phyloP scores from a whole-genome alignment of 2,797 vertebrate species.

The Diceros bicornis region DNA sequence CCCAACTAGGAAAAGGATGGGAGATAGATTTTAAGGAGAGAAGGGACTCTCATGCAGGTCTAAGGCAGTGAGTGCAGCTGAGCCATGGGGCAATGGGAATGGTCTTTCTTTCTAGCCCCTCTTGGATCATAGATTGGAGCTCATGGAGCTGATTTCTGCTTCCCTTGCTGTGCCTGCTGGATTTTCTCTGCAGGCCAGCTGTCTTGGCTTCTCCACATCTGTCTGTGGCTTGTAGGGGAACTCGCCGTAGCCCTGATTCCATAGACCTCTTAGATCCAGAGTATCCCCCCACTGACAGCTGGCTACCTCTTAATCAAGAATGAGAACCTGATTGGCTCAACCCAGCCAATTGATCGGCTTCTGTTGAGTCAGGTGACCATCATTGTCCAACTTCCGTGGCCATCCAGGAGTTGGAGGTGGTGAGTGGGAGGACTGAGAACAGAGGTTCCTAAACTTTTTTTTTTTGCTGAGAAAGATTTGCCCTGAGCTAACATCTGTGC shows the following conservation, averaged over 20 bases:
- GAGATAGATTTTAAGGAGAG: not conserved
- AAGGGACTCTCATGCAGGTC: not conserved
- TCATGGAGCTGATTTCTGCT: not conserved
- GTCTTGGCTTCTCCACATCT: not conserved
- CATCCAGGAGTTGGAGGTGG: not conserved
- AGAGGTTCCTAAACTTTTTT: not conserved
- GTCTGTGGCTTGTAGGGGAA: not conserved
- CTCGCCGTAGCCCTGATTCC: not conserved
- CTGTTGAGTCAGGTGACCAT: not conserved
- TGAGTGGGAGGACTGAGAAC: not conserved
- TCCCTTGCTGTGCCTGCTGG: not conserved
- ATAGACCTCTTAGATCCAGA: not conserved
- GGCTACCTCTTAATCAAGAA: not conserved
- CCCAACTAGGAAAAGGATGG: not conserved
- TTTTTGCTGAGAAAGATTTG: not conserved
- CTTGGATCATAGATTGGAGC: not conserved
- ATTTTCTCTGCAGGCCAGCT: not conserved
- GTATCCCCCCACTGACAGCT: not conserved
- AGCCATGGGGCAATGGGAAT: not conserved
- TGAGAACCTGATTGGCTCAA: not conserved
- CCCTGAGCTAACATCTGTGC: too few relatives aligned
- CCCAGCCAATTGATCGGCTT: not conserved
- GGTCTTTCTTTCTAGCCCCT: not conserved
- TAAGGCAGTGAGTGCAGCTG: not conserved
- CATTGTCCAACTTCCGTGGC: not conserved